Base-by-base conservation (phyloP, 1,140 invertebrate species). In the Cecropterus lyciades region DNA sequence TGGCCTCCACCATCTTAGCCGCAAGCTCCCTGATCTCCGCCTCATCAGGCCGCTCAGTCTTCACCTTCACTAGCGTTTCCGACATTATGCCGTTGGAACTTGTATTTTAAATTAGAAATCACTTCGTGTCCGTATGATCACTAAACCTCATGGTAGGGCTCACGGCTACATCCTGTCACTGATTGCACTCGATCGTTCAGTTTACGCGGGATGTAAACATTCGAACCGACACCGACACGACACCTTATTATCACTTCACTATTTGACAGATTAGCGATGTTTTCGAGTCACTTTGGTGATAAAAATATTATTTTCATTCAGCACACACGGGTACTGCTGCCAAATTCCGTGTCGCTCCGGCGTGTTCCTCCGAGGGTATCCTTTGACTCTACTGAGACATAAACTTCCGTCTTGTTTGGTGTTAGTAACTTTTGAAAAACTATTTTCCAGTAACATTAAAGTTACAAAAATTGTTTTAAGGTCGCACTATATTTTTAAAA, bases 11-110 rank as follows among this genome's bases (percentile, higher is more conserved):
- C 95, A 97, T 96, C 91, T 97, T 97, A 73, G 95, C 95, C 66
- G 97, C 97, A 92, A 98, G 76, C 87, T 96, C 96, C 76, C 94
- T 92, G 84, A 98, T 98, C 91, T 98, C 97, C 59, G 96, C 96
- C 85, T 97, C 97, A 94, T 98, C 97, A 70, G 95, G 94, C 79
- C 94, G 93, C 93, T 97, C 96, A 79, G 96, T 94, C 89, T 98
- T 98, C n/a, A 97, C 95, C 75, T 90, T 90, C 17, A 92, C 89
- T 55, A 72, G 51, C 6, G 83, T 67, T 52, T 90, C 84, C 52
- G 84, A 84, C 89, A 89, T 91, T 67, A 78, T 83, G 52, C 63
- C 48, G 37, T 37, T 1, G 10, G 15, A 40, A 40, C 15, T 49
- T 17, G 9, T 27, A 8, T 45, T 11, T 8, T 9, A 4, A 15